Base-by-base conservation (phyloP, 2,888 invertebrate species). In the Dryadula phaetusa region DNA sequence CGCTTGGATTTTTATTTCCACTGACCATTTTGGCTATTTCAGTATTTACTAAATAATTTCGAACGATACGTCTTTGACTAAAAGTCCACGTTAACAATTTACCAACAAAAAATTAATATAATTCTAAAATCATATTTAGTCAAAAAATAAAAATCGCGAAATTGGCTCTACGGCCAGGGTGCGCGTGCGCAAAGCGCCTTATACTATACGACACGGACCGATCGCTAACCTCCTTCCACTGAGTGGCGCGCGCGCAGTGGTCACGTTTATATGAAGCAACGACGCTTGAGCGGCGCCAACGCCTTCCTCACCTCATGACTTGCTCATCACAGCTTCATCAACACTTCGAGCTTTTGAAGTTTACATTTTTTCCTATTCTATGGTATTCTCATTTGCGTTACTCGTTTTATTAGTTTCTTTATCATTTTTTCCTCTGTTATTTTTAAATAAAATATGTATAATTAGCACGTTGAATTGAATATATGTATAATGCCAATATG, bases 1-100 rank as follows among this genome's bases (percentile, higher is more conserved):
- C 88, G 77, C 77, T 81, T 42, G 86, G 81, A 75, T 86, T 87
- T 79, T 89, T 91, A 77, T 91, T 92, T 71, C 90, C 91, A 85
- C 92, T 92, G 70, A 92, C 92, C 92, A 92, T 92, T 85, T 85
- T 90, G 74, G 76, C 70, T 74, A 65, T 68, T 67, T 67, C 42
- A 70, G 37, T 25, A 6, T 58, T 67, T 67, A 70, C 40, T 65
- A 46, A 64, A 37, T 56, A 65, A 67, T 34, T 63, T 42, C 8
- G 44, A 44, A 44, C 28, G 18, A 14, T 18, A 44, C 16, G 12
- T 61, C 16, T 66, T 46, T 58, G 40, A 67, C 66, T 63, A 56
- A 60, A 47, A 76, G 78, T 79, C 68, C 77, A 75, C 77, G 78
- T 74, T 70, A 72, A 72, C 62, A 65, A 74, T 73, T 70, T 68